Conservation (phyloP, 2,113 vertebrate genomes). For the Spea multiplicata region DNA sequence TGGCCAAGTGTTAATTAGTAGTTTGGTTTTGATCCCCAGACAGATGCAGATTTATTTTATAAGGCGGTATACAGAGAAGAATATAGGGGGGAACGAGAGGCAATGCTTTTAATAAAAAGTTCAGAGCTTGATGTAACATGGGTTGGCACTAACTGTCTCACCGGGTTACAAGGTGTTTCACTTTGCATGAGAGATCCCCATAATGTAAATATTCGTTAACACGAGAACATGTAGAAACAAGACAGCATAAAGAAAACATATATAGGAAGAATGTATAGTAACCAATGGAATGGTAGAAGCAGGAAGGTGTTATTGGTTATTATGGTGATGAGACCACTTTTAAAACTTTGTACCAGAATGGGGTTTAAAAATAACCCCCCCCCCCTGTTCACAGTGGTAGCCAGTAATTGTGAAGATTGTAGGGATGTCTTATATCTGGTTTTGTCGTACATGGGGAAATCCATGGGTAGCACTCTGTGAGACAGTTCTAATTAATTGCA, state of each 20-base stretch:
- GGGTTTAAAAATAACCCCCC: too few relatives aligned
- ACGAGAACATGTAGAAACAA: background rate
- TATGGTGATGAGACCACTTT: too few relatives aligned
- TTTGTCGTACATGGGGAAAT: background rate
- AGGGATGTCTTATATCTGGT: background rate
- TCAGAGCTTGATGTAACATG: too few relatives aligned
- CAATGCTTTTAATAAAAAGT: too few relatives aligned
- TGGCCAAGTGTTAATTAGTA: constrained; percentile 32
- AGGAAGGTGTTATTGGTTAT: too few relatives aligned
- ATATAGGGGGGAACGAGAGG: too few relatives aligned
- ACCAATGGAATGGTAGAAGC: too few relatives aligned
- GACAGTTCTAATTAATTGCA: background rate
- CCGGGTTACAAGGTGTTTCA: background rate
- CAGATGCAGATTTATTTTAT: background rate
- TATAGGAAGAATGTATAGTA: too few relatives aligned
- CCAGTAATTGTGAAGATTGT: too few relatives aligned
- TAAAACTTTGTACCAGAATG: too few relatives aligned
- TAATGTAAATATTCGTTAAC: background rate
- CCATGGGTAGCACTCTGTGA: background rate
- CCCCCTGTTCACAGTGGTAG: background rate
- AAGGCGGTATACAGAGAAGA: too few relatives aligned
- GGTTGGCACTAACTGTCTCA: background rate
- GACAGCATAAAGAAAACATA: background rate
- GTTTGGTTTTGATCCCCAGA: background rate
- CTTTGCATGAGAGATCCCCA: background rate